Conservation (phyloP, 2,888 invertebrate genomes). For the Stenolophus ochropezus region DNA sequence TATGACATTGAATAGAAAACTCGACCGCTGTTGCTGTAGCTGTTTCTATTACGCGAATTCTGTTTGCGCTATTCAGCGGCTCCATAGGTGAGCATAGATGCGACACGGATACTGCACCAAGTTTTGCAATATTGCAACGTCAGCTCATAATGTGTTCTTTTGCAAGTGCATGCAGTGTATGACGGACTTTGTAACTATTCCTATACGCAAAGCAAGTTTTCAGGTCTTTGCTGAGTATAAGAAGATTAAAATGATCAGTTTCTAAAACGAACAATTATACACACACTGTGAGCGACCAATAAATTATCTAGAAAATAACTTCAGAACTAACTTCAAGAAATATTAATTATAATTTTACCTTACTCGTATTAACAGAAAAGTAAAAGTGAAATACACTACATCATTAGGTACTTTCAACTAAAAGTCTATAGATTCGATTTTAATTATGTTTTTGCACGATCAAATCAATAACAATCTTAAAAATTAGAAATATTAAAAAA, state of each 20-base stretch:
- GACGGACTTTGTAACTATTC: not conserved
- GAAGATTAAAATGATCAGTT: not conserved
- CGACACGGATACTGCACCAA: not conserved
- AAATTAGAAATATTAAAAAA: too few species aligned
- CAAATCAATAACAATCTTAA: too few species aligned
- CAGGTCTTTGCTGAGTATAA: not conserved
- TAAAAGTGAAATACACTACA: not conserved
- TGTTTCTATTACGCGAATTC: not conserved
- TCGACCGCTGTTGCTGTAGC: not conserved
- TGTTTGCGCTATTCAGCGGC: not conserved
- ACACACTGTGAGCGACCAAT: not conserved
- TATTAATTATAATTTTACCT: not conserved
- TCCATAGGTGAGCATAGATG: not conserved
- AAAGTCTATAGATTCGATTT: too few species aligned
- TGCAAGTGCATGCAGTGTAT: not conserved
- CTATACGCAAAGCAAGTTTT: not conserved
- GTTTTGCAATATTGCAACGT: slow-evolving; percentile 31
- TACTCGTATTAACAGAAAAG: not conserved
- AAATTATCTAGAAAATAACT: not conserved
- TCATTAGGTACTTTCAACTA: too few species aligned
- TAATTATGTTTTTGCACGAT: too few species aligned
- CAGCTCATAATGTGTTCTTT: slow-evolving; percentile 13
- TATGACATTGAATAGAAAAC: slow-evolving; percentile 6
- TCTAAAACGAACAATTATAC: not conserved
- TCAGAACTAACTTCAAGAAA: not conserved